A percentile compares a stretch with the other conserved stretches of the same genome.
phyloP scores from a whole-genome alignment of 1,140 invertebrate species.

The Cotesia glomerata region DNA sequence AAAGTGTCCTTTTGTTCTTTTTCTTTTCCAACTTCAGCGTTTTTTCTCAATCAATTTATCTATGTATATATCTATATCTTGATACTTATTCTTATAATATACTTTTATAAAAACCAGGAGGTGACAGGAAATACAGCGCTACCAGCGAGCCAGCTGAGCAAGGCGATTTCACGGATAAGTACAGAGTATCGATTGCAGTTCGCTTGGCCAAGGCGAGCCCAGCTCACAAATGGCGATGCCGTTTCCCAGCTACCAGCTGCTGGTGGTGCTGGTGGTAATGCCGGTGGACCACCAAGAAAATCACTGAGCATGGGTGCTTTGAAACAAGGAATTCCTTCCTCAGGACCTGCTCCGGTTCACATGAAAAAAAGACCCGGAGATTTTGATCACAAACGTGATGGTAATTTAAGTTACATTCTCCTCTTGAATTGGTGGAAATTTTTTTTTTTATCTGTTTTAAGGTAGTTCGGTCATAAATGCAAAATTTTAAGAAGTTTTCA shows the following conservation, averaged over 20 bases:
- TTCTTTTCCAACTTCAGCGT: conserved; percentile 9
- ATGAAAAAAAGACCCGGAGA: conserved; percentile 71
- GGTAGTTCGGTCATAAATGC: no score
- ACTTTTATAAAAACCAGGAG: conserved; percentile 45
- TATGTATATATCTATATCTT: no score
- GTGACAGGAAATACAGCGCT: conserved; percentile 58
- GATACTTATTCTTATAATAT: no score
- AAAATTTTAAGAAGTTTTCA: no score
- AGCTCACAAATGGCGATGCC: conserved; percentile 67
- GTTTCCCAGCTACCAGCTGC: conserved; percentile 59
- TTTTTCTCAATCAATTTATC: no score
- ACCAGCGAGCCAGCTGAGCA: conserved; percentile 69
- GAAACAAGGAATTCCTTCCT: conserved; percentile 68
- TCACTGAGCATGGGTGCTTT: conserved; percentile 86
- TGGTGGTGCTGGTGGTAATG: conserved; percentile 54
- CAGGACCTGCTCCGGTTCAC: conserved; percentile 65
- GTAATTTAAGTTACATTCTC: conserved; percentile 34
- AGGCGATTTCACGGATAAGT: conserved; percentile 76
- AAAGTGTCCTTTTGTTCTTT: conserved; percentile 12
- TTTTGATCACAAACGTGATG: conserved; percentile 59
- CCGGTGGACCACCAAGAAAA: conserved; percentile 72
- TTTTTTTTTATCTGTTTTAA: no score
- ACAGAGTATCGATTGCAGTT: conserved; percentile 89
- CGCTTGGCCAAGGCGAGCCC: conserved; percentile 73
- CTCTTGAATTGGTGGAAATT: no score